These are phyloP conservation scores for Drosophila kuntzei DNA, from an alignment of 2,888 invertebrate species.

Conservation along the genomic window DNA sequence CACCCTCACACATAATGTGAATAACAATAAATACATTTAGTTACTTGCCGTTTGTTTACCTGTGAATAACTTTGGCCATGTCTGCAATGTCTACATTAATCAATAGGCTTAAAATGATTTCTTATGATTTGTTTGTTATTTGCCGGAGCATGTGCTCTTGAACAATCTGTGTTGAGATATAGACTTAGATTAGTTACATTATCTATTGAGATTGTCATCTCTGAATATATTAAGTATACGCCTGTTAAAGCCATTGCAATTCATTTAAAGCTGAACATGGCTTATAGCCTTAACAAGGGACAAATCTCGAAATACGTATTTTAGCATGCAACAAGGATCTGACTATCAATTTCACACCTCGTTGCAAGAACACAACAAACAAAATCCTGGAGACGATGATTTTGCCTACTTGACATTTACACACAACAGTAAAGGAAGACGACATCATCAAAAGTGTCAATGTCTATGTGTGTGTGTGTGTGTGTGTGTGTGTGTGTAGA, in stretches of 20 bases:
- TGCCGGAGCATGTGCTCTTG: background rate
- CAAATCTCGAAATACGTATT: conserved; percentile 37
- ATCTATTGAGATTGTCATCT: conserved; percentile 1
- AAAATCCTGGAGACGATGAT: conserved; percentile 23
- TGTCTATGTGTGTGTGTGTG: conserved; percentile 11
- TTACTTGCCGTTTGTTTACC: conserved; percentile 21
- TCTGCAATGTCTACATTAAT: conserved; percentile 40
- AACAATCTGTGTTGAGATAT: conserved; percentile 5
- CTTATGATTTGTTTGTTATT: conserved; percentile 25
- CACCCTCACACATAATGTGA: conserved; percentile 12
- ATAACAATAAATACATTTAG: conserved; percentile 16
- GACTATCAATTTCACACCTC: conserved; percentile 79
- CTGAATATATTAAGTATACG: conserved; percentile 5
- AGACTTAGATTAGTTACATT: background rate
- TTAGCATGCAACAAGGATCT: conserved; percentile 51
- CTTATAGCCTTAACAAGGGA: background rate
- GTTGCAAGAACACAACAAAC: conserved; percentile 56
- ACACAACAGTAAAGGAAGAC: conserved; percentile 24
- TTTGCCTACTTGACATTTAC: conserved; percentile 40
- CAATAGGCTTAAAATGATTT: conserved; percentile 50
- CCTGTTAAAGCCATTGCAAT: conserved; percentile 1
- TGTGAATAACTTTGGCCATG: conserved; percentile 17
- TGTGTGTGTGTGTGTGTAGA: conserved; percentile 7
- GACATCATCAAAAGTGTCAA: conserved; percentile 55
- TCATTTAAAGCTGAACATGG: background rate